Conservation (phyloP, 2,113 vertebrate species). For the Ifrita kowaldi region DNA sequence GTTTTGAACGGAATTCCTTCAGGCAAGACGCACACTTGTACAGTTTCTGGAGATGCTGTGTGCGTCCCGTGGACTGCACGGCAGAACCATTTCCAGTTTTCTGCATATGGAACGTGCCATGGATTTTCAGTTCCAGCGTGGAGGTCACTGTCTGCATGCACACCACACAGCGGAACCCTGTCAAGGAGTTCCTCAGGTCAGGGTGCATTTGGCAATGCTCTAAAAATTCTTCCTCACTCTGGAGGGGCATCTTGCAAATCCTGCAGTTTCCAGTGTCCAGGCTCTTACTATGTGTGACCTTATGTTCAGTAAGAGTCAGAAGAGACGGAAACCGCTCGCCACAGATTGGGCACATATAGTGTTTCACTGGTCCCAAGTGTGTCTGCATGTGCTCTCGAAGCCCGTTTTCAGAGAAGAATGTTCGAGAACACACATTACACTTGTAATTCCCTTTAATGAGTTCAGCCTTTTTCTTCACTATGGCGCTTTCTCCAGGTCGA, state of each 20-base stretch:
- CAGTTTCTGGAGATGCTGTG: conserved; percentile 82
- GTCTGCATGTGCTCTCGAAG: conserved; percentile 98
- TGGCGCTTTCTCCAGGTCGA: conserved; percentile 92
- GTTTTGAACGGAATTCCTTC: conserved; percentile 95
- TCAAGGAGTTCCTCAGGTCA: conserved; percentile 95
- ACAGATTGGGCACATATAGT: conserved; percentile 99
- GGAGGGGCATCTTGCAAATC: conserved; percentile 98
- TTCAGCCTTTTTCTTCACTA: conserved; percentile 94
- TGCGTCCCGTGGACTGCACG: conserved; percentile 63
- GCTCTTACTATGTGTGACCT: conserved; percentile 98
- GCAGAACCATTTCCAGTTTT: conserved; percentile 88
- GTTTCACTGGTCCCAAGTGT: conserved; percentile 96
- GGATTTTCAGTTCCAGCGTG: conserved; percentile 97
- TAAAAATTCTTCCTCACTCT: conserved; percentile 95
- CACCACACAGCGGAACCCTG: conserved; percentile 97
- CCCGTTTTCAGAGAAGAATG: conserved; percentile 97
- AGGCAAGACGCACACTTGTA: conserved; percentile 97
- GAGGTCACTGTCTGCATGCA: conserved; percentile 99
- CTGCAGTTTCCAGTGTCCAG: conserved; percentile 96
- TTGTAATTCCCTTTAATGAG: conserved; percentile 98
- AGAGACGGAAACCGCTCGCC: conserved; percentile 96
- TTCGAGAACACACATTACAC: conserved; percentile 96
- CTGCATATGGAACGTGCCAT: conserved; percentile 99
- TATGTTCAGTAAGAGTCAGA: conserved; percentile 97
- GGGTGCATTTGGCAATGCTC: conserved; percentile 99